Evolutionary conservation across 92 coral and sea anemone genomes (phyloP).

Genomic region (Scolanthus callimorphus): DNA sequence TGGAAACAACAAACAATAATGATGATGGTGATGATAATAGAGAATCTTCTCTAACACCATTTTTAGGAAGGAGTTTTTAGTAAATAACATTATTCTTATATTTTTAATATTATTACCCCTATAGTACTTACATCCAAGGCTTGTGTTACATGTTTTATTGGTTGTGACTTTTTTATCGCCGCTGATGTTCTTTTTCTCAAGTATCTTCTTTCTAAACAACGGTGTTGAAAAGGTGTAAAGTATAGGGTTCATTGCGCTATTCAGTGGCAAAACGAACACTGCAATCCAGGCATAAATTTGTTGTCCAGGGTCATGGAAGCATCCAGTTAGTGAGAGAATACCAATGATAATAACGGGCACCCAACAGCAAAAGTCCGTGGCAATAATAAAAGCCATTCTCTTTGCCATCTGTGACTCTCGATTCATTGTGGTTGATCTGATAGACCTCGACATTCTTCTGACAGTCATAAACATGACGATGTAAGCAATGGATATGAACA

Average conservation of each 20-base stretch:
- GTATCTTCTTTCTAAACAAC: slow-evolving; percentile 9
- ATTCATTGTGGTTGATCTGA: slow-evolving; percentile 71
- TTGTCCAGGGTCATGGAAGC: slow-evolving; percentile 70
- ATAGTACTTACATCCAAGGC: too few species aligned
- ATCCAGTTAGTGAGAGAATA: slow-evolving; percentile 56
- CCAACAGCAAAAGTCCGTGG: slow-evolving; percentile 89
- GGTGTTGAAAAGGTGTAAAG: slow-evolving; percentile 86
- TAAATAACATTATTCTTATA: too few species aligned
- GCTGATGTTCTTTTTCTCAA: background rate
- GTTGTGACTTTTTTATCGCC: too few species aligned
- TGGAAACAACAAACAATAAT: background rate
- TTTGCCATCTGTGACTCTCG: slow-evolving; percentile 73
- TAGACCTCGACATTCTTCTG: slow-evolving; percentile 29
- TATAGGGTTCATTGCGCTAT: slow-evolving; percentile 79
- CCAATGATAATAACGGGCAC: slow-evolving; percentile 91
- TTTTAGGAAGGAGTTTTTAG: too few species aligned
- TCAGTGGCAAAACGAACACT: slow-evolving; percentile 85
- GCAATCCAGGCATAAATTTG: slow-evolving; percentile 90
- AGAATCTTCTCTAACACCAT: background rate
- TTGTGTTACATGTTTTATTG: too few species aligned
- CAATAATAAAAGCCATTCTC: slow-evolving; percentile 65
- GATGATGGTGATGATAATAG: background rate
- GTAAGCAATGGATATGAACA: slow-evolving; percentile 69
- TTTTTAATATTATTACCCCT: too few species aligned
- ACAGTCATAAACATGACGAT: slow-evolving; percentile 61